Conservation (phyloP, 2,113 vertebrate species). For the Stigmatopora nigra region DNA sequence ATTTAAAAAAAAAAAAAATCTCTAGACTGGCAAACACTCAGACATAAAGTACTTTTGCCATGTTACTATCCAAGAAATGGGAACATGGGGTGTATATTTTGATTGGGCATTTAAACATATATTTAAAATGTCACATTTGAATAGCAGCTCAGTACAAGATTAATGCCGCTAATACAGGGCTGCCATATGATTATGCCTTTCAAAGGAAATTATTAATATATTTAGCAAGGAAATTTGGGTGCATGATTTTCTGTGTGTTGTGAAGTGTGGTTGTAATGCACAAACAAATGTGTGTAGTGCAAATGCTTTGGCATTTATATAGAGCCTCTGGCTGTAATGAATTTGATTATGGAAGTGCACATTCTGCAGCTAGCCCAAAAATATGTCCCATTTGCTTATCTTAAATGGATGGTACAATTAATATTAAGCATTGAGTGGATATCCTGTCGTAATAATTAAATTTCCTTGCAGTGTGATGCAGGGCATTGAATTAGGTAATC, state of each 20-base stretch:
- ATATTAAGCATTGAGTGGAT: constrained; percentile 20
- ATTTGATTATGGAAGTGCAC: constrained; percentile 47
- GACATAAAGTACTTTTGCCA: constrained; percentile 34
- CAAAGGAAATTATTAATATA: constrained; percentile 55
- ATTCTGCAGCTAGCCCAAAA: constrained; percentile 42
- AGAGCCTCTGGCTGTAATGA: constrained; percentile 46
- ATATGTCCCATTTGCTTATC: constrained; percentile 56
- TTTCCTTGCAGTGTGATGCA: constrained; percentile 14
- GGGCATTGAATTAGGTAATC: constrained; percentile 14
- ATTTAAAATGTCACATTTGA: constrained; percentile 66
- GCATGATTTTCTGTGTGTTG: constrained; percentile 4
- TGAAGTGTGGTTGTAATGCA: constrained; percentile 11
- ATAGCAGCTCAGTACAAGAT: constrained; percentile 54
- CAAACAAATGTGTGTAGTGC: constrained; percentile 6
- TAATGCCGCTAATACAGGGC: constrained; percentile 56
- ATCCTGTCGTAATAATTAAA: constrained; percentile 32
- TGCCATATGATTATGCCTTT: constrained; percentile 60
- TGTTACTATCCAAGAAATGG: constrained; percentile 29
- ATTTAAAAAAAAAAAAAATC: constrained; percentile 46
- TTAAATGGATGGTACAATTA: constrained; percentile 51
- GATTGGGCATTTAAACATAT: constrained; percentile 62
- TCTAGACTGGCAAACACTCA: constrained; percentile 52
- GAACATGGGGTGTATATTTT: constrained; percentile 48
- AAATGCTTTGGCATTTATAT: constrained; percentile 48
- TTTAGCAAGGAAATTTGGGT: constrained; percentile 47